Evolutionary conservation across 2,797 vertebrate genomes (phyloP).

Genomic region (Aratinga solstitialis): DNA sequence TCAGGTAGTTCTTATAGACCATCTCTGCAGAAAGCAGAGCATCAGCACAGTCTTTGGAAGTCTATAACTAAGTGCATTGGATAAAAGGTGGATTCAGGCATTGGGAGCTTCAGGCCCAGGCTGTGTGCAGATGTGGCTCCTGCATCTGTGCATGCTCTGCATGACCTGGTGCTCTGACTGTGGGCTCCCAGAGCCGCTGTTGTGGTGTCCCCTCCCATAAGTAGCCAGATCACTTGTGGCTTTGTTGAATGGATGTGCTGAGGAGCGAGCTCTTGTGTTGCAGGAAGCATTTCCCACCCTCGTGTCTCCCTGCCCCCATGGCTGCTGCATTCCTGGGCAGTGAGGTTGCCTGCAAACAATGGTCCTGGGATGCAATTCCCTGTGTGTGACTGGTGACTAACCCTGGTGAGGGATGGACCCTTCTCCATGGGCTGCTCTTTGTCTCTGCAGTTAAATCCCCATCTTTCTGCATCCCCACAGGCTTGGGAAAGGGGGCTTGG

Average conservation of each 20-base stretch:
- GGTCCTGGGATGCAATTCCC: background rate
- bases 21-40: background rate
- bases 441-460: background rate
- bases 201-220: background rate
- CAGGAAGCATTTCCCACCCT: background rate
- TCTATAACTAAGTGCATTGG: background rate
- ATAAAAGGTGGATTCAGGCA: background rate
- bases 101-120: background rate
- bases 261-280: background rate
- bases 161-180: background rate
- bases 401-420: background rate
- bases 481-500: background rate
- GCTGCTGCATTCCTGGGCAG: slow-evolving; percentile 38
- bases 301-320: background rate
- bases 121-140: accelerated
- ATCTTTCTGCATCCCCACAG: background rate
- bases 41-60: background rate
- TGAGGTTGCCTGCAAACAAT: slow-evolving; percentile 27
- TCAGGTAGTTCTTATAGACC: background rate
- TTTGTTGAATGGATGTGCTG: background rate
- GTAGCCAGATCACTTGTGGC: background rate
- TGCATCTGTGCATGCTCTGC: background rate
- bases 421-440: background rate
- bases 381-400: background rate
- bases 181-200: accelerated